Conservation (phyloP, 2,888 invertebrate species). For the Pegoplata infirma region DNA sequence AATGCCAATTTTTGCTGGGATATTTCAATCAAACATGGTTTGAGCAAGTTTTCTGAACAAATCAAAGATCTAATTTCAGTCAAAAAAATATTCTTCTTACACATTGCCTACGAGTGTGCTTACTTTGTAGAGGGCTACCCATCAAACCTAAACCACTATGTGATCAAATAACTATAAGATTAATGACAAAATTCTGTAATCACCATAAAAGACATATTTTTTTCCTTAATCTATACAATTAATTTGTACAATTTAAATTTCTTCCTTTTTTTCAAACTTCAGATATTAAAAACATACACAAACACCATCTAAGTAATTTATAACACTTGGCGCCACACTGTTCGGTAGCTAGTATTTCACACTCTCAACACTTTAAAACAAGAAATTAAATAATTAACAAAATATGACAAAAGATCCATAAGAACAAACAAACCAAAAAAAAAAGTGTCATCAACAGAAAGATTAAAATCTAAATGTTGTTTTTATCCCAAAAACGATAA, state of each 20-base stretch:
- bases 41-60: too few relatives aligned
- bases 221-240: background rate
- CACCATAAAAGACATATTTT: background rate
- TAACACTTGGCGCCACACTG: conserved; percentile 61
- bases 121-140: too few relatives aligned
- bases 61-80: too few relatives aligned
- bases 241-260: background rate
- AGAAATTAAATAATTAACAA: conserved; percentile 56
- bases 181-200: background rate
- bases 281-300: background rate
- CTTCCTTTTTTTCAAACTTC: background rate
- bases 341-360: conserved; percentile 59
- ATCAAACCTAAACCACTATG: too few relatives aligned
- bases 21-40: too few relatives aligned
- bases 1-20: too few relatives aligned
- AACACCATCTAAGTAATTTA: conserved; percentile 48
- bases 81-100: too few relatives aligned
- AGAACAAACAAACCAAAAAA: conserved; percentile 33
- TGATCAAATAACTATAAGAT: too few relatives aligned
- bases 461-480: conserved; percentile 58
- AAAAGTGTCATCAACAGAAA: conserved; percentile 60
- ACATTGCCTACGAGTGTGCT: too few relatives aligned
- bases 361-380: conserved; percentile 40
- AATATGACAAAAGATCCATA: conserved; percentile 51
- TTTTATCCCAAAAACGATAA: conserved; percentile 29